phyloP scores from a whole-genome alignment of 2,888 invertebrate species.

The Eristalinus sepulchralis region DNA sequence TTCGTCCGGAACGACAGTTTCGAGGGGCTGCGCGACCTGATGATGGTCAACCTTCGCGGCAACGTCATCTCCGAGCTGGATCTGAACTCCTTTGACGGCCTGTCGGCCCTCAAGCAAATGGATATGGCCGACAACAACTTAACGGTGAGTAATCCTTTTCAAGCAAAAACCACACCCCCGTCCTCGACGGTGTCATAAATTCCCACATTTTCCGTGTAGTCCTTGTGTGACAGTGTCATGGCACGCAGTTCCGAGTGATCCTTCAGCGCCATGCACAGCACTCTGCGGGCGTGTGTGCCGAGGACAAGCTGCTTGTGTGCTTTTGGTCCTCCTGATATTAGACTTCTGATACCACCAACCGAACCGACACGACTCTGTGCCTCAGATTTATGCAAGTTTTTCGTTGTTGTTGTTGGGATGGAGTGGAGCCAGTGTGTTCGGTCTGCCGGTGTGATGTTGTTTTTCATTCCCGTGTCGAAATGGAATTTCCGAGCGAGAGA shows the following conservation, averaged over 20 bases:
- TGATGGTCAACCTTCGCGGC: conserved; percentile 86
- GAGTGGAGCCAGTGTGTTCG: not conserved
- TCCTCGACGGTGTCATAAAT: conserved; percentile 56
- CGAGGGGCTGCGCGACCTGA: conserved; percentile 87
- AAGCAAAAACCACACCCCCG: not conserved
- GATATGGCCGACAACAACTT: conserved; percentile 92
- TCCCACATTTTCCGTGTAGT: conserved; percentile 50
- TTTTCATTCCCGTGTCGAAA: conserved; percentile 49
- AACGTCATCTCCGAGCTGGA: conserved; percentile 89
- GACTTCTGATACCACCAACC: conserved; percentile 43
- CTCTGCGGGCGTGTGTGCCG: not conserved
- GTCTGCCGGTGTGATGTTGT: conserved; percentile 29
- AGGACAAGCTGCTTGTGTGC: conserved; percentile 12
- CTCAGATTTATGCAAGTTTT: conserved; percentile 35
- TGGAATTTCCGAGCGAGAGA: conserved; percentile 37
- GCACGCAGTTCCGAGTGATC: conserved; percentile 58
- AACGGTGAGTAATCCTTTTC: conserved; percentile 81
- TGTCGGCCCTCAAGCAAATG: conserved; percentile 87
- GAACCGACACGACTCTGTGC: not conserved
- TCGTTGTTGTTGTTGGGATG: conserved; percentile 8
- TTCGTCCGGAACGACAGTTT: conserved; percentile 87
- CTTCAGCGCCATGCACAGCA: conserved; percentile 26
- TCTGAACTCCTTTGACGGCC: conserved; percentile 87
- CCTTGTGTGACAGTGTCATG: conserved; percentile 16
- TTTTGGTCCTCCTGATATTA: conserved; percentile 33